phyloP scores from a whole-genome alignment of 2,797 vertebrate genomes.

The Pteropus rufus region DNA sequence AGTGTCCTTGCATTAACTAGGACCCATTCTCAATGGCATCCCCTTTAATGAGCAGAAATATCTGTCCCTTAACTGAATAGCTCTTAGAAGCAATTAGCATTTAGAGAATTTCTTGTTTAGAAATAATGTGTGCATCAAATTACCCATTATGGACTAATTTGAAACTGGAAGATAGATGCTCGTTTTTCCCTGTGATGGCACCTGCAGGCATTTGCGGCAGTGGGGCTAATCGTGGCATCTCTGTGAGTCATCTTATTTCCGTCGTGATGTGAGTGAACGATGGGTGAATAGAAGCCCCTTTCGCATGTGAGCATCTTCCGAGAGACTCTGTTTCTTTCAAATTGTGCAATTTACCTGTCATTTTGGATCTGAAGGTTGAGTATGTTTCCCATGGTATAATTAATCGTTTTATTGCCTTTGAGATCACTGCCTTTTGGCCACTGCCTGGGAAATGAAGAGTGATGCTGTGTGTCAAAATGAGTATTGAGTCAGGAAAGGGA shows the following conservation, averaged over 20 bases:
- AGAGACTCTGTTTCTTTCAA: not conserved
- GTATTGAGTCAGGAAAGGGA: not conserved
- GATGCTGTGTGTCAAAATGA: constrained; percentile 6
- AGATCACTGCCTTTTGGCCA: constrained; percentile 12
- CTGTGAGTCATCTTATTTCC: not conserved
- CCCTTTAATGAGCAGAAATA: constrained; percentile 57
- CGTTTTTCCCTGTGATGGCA: constrained; percentile 63
- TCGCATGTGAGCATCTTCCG: not conserved
- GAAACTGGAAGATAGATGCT: constrained; percentile 74
- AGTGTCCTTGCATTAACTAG: constrained; percentile 16
- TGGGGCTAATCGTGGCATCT: not conserved
- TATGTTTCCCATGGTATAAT: not conserved
- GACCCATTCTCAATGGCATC: constrained; percentile 33
- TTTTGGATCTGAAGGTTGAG: constrained; percentile 19
- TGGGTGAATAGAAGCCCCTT: not conserved
- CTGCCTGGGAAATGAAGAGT: constrained; percentile 32
- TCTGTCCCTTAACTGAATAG: constrained; percentile 71
- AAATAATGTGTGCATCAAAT: constrained; percentile 78
- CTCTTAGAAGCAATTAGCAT: constrained; percentile 78
- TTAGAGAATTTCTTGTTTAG: constrained; percentile 81
- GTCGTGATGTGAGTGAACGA: not conserved
- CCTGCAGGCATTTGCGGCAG: constrained; percentile 62
- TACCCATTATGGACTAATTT: constrained; percentile 76
- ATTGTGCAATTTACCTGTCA: constrained; percentile 22
- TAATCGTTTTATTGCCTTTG: constrained; percentile 45